A percentile compares a stretch with the other conserved stretches of the same genome.
These are phyloP conservation scores for Triplophysa dalaica DNA, from an alignment of 2,113 vertebrate species.

Conservation along the genomic window DNA sequence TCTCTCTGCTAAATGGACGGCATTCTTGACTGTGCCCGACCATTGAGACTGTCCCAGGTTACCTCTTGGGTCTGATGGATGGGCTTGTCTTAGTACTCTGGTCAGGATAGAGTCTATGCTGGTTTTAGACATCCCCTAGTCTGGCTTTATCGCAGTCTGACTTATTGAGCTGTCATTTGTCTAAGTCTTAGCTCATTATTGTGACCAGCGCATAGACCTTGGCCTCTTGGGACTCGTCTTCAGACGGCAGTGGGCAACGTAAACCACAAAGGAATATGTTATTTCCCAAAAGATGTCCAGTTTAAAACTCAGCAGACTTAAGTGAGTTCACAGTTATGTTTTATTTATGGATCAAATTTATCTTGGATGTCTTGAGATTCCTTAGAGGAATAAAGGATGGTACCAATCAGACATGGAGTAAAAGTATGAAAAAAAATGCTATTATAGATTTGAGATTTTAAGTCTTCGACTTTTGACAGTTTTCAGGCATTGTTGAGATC, in stretches of 20 bases:
- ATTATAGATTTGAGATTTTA: no score
- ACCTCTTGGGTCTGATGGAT: slow-evolving; percentile 69
- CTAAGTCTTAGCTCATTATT: slow-evolving; percentile 56
- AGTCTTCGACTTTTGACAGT: no score
- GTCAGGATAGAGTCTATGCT: slow-evolving; percentile 65
- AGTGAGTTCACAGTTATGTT: not conserved
- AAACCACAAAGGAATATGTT: not conserved
- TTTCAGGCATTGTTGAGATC: no score
- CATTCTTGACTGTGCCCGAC: slow-evolving; percentile 64
- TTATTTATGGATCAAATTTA: no score
- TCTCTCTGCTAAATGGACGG: slow-evolving; percentile 46
- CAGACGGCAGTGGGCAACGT: not conserved
- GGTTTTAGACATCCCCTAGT: slow-evolving; percentile 65
- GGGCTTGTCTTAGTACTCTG: slow-evolving; percentile 70
- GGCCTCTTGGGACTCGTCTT: slow-evolving; percentile 3
- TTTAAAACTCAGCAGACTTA: not conserved
- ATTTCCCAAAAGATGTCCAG: not conserved
- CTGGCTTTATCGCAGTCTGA: slow-evolving; percentile 68
- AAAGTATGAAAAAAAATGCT: no score
- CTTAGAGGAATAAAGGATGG: no score
- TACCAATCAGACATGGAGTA: no score
- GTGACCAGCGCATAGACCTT: slow-evolving; percentile 46
- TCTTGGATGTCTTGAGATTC: no score
- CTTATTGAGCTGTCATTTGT: slow-evolving; percentile 70
- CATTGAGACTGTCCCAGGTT: slow-evolving; percentile 50